A percentile compares a stretch with the other conserved stretches of the same genome.
Conservation (phyloP, 1,140 invertebrate genomes). For the Orchesella cincta region DNA sequence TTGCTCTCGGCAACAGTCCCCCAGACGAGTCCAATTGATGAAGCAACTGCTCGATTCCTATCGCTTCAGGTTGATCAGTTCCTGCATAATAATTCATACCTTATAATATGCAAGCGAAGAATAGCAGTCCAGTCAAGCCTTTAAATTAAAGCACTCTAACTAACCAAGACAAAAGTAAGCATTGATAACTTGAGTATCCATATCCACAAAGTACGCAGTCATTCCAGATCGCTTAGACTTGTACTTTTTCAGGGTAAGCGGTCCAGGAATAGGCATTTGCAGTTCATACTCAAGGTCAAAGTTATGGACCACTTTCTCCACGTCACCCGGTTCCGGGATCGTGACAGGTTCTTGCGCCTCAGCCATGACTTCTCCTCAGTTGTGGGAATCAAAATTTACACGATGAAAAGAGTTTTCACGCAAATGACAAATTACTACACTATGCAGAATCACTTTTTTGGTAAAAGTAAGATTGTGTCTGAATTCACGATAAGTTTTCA, state of each 20-base stretch:
- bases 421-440: no score
- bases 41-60: conserved; percentile 44
- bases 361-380: no score
- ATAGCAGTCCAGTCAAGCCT: no score
- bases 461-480: no score
- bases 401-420: no score
- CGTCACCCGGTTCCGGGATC: not conserved
- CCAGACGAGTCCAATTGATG: conserved; percentile 48
- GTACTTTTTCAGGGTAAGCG: conserved; percentile 68
- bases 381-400: no score
- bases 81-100: conserved; percentile 29
- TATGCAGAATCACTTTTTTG: no score
- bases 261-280: not conserved
- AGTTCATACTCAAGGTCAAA: conserved; percentile 16
- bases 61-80: conserved; percentile 44
- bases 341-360: not conserved
- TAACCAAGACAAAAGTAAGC: conserved; percentile 85
- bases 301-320: conserved; percentile 6
- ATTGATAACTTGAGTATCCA: conserved; percentile 82
- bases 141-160: no score
- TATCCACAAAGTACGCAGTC: conserved; percentile 77
- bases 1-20: conserved; percentile 45
- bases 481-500: no score
- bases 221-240: conserved; percentile 75
- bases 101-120: not conserved